Conservation (phyloP, 2,888 invertebrate species). For the Periphyllus acericola region DNA sequence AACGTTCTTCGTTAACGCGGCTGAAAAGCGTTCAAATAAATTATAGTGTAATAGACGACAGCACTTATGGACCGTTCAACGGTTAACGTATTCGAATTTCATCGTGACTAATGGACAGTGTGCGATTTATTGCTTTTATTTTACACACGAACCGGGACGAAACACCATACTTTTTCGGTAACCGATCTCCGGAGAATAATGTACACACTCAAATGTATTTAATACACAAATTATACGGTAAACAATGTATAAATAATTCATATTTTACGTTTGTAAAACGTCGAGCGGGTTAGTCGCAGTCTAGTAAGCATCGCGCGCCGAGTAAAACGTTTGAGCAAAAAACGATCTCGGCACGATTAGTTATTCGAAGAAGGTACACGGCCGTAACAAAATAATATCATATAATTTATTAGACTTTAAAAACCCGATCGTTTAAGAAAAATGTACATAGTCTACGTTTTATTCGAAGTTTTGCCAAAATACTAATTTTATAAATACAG, state of each 20-base stretch:
- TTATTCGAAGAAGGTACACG: no score
- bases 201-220: background rate
- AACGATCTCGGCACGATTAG: no score
- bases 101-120: conserved; percentile 40
- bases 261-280: background rate
- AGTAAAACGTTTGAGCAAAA: no score
- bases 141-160: background rate
- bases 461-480: no score
- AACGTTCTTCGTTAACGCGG: background rate
- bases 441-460: no score
- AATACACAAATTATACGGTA: background rate
- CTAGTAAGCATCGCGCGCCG: no score
- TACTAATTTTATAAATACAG: no score
- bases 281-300: no score
- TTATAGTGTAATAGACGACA: conserved; percentile 2
- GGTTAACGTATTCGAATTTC: conserved; percentile 23
- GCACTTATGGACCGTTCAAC: conserved; percentile 37
- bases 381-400: no score
- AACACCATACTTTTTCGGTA: background rate
- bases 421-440: no score
- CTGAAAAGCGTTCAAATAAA: conserved; percentile 30
- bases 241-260: background rate
- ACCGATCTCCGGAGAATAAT: background rate
- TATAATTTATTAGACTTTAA: no score
- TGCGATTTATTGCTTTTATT: conserved; percentile 33